Evolutionary conservation across 2,797 vertebrate species (phyloP).

Genomic region (Rhincodon typus): DNA sequence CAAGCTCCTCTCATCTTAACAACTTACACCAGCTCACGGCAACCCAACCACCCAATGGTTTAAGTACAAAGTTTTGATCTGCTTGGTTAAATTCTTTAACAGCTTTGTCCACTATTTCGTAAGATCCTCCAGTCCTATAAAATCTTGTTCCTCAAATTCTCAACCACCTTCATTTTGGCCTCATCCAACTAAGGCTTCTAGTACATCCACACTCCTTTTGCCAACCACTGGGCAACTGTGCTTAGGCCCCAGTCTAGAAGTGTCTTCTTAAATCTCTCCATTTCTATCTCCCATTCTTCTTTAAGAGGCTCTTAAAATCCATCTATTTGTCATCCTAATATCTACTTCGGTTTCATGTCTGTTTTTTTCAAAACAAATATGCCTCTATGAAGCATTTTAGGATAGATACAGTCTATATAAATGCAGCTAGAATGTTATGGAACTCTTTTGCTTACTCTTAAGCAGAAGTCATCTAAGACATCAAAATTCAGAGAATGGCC

Average conservation of each 20-base stretch:
- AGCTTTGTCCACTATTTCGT: not conserved
- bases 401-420: not conserved
- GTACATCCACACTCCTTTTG: not conserved
- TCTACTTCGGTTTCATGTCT: not conserved
- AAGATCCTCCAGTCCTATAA: not conserved
- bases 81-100: not conserved
- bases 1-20: not conserved
- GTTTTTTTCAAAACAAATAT: not conserved
- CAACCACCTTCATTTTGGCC: not conserved
- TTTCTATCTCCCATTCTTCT: not conserved
- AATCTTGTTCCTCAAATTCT: not conserved
- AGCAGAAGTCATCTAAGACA: not conserved
- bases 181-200: not conserved
- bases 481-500: not conserved
- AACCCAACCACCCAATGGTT: not conserved
- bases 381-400: not conserved
- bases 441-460: not conserved
- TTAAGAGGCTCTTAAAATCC: not conserved
- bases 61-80: not conserved
- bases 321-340: not conserved
- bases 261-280: not conserved
- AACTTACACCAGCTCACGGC: not conserved
- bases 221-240: not conserved
- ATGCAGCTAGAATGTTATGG: not conserved
- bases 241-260: not conserved